These are phyloP conservation scores for Dynastes grantii DNA, from an alignment of 2,888 invertebrate species.

Conservation along the genomic window DNA sequence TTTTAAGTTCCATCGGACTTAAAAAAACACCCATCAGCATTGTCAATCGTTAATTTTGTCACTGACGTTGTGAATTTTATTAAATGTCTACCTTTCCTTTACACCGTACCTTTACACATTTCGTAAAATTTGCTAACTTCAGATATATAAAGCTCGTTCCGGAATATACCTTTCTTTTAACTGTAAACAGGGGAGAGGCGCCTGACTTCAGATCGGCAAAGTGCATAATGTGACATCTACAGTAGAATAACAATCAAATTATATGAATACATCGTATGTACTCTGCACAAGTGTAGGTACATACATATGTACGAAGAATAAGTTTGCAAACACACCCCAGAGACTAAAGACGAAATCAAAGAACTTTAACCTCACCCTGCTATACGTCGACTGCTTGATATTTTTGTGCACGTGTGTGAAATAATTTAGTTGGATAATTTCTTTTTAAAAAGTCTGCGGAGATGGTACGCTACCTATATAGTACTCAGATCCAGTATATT, in stretches of 20 bases:
- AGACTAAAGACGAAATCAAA: slow-evolving; percentile 29
- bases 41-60: too few relatives aligned
- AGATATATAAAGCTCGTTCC: too few relatives aligned
- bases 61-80: too few relatives aligned
- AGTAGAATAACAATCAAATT: not conserved
- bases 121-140: too few relatives aligned
- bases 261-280: not conserved
- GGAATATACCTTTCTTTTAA: not conserved
- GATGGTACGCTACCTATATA: not conserved
- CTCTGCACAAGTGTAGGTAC: not conserved
- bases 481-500: not conserved
- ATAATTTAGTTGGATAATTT: slow-evolving; percentile 41
- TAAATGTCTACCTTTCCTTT: too few relatives aligned
- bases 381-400: slow-evolving; percentile 16
- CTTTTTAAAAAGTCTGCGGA: not conserved
- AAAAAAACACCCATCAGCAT: too few relatives aligned
- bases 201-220: not conserved
- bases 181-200: not conserved
- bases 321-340: not conserved
- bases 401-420: slow-evolving; percentile 34
- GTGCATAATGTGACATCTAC: not conserved
- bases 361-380: slow-evolving; percentile 11
- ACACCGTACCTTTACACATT: too few relatives aligned
- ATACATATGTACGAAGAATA: not conserved
- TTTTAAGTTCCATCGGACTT: too few relatives aligned